Evolutionary conservation across 2,113 vertebrate genomes (phyloP), one percentile per base, ranked within the genome.

Genomic region (Dissostichus mawsoni): DNA sequence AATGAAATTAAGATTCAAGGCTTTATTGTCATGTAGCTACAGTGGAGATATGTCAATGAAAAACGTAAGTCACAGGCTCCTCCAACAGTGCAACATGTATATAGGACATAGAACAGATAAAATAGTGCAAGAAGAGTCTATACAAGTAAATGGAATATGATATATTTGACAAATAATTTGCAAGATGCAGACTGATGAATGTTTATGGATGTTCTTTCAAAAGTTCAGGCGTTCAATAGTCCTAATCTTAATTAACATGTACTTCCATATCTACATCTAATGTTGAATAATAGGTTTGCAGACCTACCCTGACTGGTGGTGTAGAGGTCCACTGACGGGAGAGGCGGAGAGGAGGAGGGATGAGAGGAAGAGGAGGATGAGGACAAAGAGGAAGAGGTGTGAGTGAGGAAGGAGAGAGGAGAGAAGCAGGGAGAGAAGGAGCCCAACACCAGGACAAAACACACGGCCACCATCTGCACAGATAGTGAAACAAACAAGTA

Each of bases 401-500:
- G 87, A 56, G 69, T 29, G 88, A 95, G 62, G 70, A 96, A 93
- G 85, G 97, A 98, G 91, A 99, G 96, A 86, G 97, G 96, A 1
- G 98, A 96, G 87, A 98, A 94, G 94, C 97, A 98, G 67, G 98
- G 97, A 87, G 97, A 95, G 48, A 99, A 93, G 85, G 97, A 97
- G 88, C 98, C 98, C 93, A 99, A 95, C 91, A 99, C 97, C 93
- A 99, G 95, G 80, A 99, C 94, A 0, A 99, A 99, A 91, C 98
- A 99, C 93, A 99, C 82, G 72, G 94, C 97, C 93, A 98, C 95
- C 93, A 99, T 97, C 98, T 99, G 94, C 61, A 77, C 48, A 71
- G 48, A 86, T 48, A 83, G 59, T 41, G 11, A 52, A 59, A 0
- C 86, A 75, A 68, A 79, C 29, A 52, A 13, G 14, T 4, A 4